Percentiles rank a stretch among this genome's conserved stretches.
Conservation (phyloP, 2,797 vertebrate genomes). For the Ctenochaetus hawaiiensis region DNA sequence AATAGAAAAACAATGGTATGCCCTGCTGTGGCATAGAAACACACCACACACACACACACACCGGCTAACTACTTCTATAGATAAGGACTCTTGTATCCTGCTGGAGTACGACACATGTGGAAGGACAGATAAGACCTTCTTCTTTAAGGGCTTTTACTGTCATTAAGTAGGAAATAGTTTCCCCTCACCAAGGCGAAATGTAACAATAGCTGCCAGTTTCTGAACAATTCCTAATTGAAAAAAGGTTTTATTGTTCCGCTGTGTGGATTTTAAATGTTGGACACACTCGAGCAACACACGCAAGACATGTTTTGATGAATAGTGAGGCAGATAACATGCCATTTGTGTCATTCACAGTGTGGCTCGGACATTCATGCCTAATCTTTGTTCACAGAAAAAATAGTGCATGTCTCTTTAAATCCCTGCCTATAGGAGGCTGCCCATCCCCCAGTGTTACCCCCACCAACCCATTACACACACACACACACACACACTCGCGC, state of each 20-base stretch:
- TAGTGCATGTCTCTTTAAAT: constrained; percentile 85
- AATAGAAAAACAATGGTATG: constrained; percentile 62
- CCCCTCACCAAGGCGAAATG: constrained; percentile 10
- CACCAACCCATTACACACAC: constrained; percentile 72
- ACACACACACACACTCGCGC: constrained; percentile 39
- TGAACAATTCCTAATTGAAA: constrained; percentile 23
- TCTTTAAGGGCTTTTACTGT: constrained; percentile 42
- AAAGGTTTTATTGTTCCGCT: constrained; percentile 16
- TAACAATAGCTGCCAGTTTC: constrained; percentile 63
- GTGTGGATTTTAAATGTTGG: neutral
- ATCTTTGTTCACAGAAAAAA: constrained; percentile 84
- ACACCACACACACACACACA: constrained; percentile 24
- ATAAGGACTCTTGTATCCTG: constrained; percentile 55
- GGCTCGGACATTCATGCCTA: constrained; percentile 52
- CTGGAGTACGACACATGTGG: constrained; percentile 68
- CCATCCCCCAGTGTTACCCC: constrained; percentile 84
- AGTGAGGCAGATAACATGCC: constrained; percentile 21
- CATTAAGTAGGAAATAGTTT: constrained; percentile 38
- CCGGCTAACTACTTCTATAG: constrained; percentile 33
- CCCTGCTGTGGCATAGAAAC: constrained; percentile 51
- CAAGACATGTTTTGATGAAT: constrained; percentile 5
- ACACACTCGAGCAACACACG: neutral
- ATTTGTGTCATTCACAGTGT: constrained; percentile 34
- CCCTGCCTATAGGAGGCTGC: constrained; percentile 78
- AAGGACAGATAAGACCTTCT: constrained; percentile 63